Evolutionary conservation across 2,113 vertebrate genomes (phyloP).

Genomic region (Romanogobio albipinnatus): DNA sequence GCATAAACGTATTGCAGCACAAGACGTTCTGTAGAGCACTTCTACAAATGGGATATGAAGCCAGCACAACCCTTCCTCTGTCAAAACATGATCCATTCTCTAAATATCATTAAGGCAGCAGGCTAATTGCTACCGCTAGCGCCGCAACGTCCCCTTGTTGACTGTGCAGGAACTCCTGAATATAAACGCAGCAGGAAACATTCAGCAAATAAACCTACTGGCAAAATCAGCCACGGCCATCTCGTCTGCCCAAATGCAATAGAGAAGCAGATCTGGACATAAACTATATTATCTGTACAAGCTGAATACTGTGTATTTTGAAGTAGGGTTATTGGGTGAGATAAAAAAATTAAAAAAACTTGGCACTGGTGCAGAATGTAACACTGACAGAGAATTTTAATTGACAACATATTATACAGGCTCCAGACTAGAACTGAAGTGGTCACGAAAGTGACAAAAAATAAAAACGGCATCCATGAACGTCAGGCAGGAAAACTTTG

Average conservation of each 20-base stretch:
- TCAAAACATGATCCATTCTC: constrained; percentile 72
- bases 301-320: not conserved
- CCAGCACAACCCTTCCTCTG: constrained; percentile 59
- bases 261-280: constrained; percentile 5
- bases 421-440: not conserved
- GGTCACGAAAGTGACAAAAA: not conserved
- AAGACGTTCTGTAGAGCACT: not conserved
- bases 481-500: not conserved
- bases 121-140: constrained; percentile 70
- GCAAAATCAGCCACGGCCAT: constrained; percentile 45
- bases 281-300: not conserved
- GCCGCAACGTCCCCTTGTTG: constrained; percentile 60
- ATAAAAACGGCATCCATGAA: not conserved
- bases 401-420: not conserved
- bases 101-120: constrained; percentile 70
- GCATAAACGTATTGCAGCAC: constrained; percentile 21
- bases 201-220: constrained; percentile 60
- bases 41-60: constrained; percentile 44
- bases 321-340: not conserved
- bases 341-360: not conserved
- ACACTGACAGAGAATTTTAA: not conserved
- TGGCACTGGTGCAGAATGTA: not conserved
- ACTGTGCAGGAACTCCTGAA: constrained; percentile 62
- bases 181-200: constrained; percentile 62
- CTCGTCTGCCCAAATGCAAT: not conserved